phyloP scores from a whole-genome alignment of 2,888 invertebrate genomes.

The Meganola albula region DNA sequence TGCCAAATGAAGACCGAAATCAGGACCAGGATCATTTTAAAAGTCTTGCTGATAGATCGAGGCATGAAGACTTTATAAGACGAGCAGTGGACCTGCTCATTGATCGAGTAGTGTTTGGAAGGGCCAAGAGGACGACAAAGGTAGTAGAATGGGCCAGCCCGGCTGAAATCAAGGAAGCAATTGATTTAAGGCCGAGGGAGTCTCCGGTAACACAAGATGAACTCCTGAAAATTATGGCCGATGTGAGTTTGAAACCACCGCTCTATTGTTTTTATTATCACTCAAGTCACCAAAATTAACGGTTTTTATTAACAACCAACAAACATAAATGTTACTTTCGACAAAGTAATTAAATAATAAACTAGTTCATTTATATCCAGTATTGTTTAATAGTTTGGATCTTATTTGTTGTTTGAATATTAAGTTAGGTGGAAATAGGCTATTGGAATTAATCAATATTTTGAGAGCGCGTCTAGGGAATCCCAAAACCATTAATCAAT shows the following conservation, averaged over 20 bases:
- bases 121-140: constrained; percentile 82
- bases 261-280: background rate
- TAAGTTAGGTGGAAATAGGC: too few relatives aligned
- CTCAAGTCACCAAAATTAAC: too few relatives aligned
- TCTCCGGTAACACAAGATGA: constrained; percentile 81
- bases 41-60: constrained; percentile 79
- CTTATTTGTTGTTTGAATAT: too few relatives aligned
- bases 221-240: constrained; percentile 80
- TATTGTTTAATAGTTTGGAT: too few relatives aligned
- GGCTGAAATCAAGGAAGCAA: constrained; percentile 80
- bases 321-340: too few relatives aligned
- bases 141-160: constrained; percentile 91
- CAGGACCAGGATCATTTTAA: constrained; percentile 62
- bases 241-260: constrained; percentile 72
- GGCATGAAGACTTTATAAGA: constrained; percentile 85
- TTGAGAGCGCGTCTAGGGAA: too few relatives aligned
- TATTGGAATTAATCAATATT: too few relatives aligned
- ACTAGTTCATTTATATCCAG: too few relatives aligned
- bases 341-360: too few relatives aligned
- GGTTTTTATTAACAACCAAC: too few relatives aligned
- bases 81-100: constrained; percentile 84
- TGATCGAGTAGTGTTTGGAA: constrained; percentile 86
- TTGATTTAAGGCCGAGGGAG: constrained; percentile 81
- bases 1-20: constrained; percentile 46
- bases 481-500: too few relatives aligned